Evolutionary conservation across 2,113 vertebrate genomes (phyloP), one percentile per base, ranked within the genome.

Genomic region (Mormoops blainvillei): DNA sequence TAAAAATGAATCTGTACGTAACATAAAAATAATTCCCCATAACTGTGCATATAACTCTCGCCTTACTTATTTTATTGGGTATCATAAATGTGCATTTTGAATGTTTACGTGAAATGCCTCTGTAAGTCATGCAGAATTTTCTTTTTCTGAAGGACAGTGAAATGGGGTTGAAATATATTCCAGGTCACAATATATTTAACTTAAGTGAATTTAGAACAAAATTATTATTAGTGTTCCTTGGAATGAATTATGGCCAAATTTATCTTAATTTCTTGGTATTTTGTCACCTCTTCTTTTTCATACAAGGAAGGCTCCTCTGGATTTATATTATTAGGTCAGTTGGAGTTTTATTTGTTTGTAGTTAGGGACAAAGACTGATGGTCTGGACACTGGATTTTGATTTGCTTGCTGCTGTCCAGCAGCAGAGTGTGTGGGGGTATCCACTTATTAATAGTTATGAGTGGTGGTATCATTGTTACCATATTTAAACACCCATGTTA

Each of bases 321-420:
- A 28, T 93, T 85, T 76, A 63, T 81, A 48, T 36, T 16, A 87
- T 63, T 93, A 74, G 54, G 33, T 63, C 63, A 86, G 3, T 12
- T 92, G 56, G 33, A 56, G 31, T 86, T 94, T 48, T 91, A 58
- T 85, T 94, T 86, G n/a, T 80, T 91, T 94, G 94, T 91, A 89
- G 20, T 77, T 77, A 83, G 41, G 73, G 28, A 65, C 76, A 92
- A 87, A 87, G 15, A 93, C 31, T 70, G n/a, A 52, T 13, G 52
- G 26, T 88, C 31, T n/a, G 65, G 36, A 94, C 54, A 73, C 36
- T 84, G 18, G 22, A 67, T 71, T 94, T 95, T 93, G 31, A 91
- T 81, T 91, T 94, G 50, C 9, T 54, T 97, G 52, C 78, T 88
- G 54, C 36, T 97, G 6, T 85, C 85, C 13, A 38, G 43, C 19